Base-by-base conservation (phyloP, 2,113 vertebrate genomes). In the Chascanopsetta lugubris region DNA sequence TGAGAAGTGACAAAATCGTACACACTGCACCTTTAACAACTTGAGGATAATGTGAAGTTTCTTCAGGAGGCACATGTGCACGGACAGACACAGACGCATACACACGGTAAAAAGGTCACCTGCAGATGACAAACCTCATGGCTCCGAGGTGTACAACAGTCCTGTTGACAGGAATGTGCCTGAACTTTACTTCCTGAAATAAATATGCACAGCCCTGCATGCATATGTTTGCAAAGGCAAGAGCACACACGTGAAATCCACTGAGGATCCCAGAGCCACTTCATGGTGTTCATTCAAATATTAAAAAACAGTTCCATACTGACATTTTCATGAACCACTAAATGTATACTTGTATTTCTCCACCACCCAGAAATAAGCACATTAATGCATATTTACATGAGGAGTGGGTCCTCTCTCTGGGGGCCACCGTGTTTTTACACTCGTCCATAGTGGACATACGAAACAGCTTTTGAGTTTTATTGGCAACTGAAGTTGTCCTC, bases 51-150 rank as follows among this genome's bases (percentile, higher is more conserved):
- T 25, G 18, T 10, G 3, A 53, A 42, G 15, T 11, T 45, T 70
- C 26, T 53, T 55, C 2, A 7, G 32, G 11, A 42, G 22, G 21
- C 26, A 17, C 32, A 25, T 7, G 18, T 18, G 15, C 34, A 36
- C 34, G 15, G 11, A 66, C 20, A 22, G 3, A 21, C 18, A 46
- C 20, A 45, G 8, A 46, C 21, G 12, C 43, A 47, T 22, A 47
- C 5, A 47, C 43, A 21, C 9, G 11, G 42, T 56, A 13, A 36
- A 80, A 83, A 85, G 76, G 61, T 79, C 72, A 72, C 8, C 1
- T 59, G 61, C 24, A 76, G 60, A 77, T 77, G 62, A 24, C 54
- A 60, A 42, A 10, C 5, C 21, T 36, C 8, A 51, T 4, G 27
- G 42, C 50, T 61, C 36, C 2, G 22, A 54, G 17, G 15, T 8